Evolutionary conservation across 2,888 invertebrate species (phyloP), one percentile per base, ranked within the genome.

Genomic region (Xylota segnis): DNA sequence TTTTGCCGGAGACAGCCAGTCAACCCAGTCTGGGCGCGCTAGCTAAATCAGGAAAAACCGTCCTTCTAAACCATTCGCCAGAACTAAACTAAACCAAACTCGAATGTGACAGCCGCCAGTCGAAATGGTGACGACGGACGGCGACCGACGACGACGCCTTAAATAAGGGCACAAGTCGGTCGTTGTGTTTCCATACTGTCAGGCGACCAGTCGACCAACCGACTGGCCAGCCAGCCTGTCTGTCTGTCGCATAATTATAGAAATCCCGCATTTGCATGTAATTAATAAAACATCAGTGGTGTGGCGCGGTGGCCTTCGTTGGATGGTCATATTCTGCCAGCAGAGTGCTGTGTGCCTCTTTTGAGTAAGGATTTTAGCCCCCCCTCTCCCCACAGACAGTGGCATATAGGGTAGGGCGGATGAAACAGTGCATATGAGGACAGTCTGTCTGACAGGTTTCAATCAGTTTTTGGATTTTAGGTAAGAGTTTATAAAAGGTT

Each of bases 221-320:
- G 10, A 16, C 9, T 6, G 6, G 16, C 56, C 59, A 10, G 37
- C 40, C 27, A 3, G 74, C 12, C 70, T 65, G 63, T 52, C 74
- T 58, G 75, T 59, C 70, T 52, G 65, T 45, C 72, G 71, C 65
- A 81, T 84, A 66, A 84, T 79, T 81, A 66, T 70, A 43, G 14
- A 71, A 47, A 58, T 66, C 66, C 40, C 9, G 65, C 81, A 84
- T 84, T 84, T 84, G 84, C 84, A 84, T 84, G 71, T 76, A 66
- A 81, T 84, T 84, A 84, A 84, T 84, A 71, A 81, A 84, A 81
- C 84, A 84, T 79, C 79, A 79, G 40, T 76, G 71, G 81, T 54
- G 34, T 23, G 63, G 66, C n/a, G 27, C 27, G 6, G 68, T 56
- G 72, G 71, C 75, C 71, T 74, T 81, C 81, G 52, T 56, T 43